Conservation (phyloP, 2,797 vertebrate genomes). For the Danio albolineatus region DNA sequence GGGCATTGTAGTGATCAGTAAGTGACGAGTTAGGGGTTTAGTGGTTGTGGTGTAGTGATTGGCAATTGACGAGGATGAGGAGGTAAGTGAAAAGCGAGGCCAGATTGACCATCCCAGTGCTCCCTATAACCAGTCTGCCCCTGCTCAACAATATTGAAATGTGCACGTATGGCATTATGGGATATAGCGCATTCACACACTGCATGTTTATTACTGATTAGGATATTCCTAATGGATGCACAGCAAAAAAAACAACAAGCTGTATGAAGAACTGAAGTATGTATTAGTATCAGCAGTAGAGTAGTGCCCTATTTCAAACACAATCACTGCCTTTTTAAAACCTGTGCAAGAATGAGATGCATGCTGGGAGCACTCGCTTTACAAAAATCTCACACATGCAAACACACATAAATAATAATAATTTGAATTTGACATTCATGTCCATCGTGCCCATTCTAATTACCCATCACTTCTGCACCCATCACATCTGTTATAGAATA, state of each 20-base stretch:
- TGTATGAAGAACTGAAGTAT: too few species aligned
- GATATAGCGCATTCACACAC: neutral
- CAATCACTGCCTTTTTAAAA: slow-evolving; percentile 61
- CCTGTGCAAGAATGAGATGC: slow-evolving; percentile 56
- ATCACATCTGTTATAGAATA: neutral
- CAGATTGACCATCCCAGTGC: too few species aligned
- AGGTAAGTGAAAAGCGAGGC: too few species aligned
- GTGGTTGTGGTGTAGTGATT: too few species aligned
- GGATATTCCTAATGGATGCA: neutral
- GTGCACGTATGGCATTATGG: neutral
- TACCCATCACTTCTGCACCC: too few species aligned
- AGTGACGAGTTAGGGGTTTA: too few species aligned
- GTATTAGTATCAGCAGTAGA: neutral
- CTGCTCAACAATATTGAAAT: too few species aligned
- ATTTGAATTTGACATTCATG: neutral
- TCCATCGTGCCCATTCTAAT: neutral
- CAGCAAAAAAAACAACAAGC: neutral
- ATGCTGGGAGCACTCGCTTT: slow-evolving; percentile 57
- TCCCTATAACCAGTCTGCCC: too few species aligned
- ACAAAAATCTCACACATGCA: slow-evolving; percentile 17
- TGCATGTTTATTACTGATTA: neutral
- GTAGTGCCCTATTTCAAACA: slow-evolving; percentile 54
- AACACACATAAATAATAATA: neutral
- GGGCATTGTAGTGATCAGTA: too few species aligned
- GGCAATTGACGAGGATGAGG: too few species aligned